Evolutionary conservation across 2,797 vertebrate genomes (phyloP).

Genomic region (Perodicticus potto): DNA sequence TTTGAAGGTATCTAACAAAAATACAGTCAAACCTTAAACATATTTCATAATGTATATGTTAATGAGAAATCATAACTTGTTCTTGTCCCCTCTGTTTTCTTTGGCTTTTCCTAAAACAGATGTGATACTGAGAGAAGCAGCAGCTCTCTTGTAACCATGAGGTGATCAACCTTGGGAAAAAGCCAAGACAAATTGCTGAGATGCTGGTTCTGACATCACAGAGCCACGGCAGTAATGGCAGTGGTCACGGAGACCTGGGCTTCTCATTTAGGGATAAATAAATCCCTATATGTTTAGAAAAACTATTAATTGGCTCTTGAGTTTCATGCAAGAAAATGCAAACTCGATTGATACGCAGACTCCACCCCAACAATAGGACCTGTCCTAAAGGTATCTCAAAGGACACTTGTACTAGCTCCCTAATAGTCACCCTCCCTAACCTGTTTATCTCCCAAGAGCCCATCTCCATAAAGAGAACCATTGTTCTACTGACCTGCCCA

Average conservation of each 20-base stretch:
- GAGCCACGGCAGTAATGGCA: not conserved
- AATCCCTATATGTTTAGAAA: not conserved
- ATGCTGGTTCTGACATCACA: not conserved
- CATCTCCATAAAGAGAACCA: not conserved
- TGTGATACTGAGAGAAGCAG: not conserved
- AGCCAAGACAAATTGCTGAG: not conserved
- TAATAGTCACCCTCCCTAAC: not conserved
- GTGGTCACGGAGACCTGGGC: not conserved
- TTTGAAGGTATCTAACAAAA: conserved; percentile 44
- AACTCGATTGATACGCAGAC: conserved; percentile 17
- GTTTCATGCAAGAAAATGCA: conserved; percentile 37
- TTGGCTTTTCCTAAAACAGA: conserved; percentile 21
- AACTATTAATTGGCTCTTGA: not conserved
- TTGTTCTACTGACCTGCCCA: not conserved
- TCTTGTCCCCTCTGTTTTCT: not conserved
- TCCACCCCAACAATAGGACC: not conserved
- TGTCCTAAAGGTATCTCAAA: not conserved
- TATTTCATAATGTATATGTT: not conserved
- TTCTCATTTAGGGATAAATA: not conserved
- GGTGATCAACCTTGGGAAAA: conserved; percentile 21
- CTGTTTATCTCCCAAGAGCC: not conserved
- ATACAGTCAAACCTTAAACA: conserved; percentile 1
- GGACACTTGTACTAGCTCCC: not conserved
- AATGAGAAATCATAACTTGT: not conserved
- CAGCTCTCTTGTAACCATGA: not conserved